Base-by-base conservation (phyloP, 2,888 invertebrate species). In the Cheilosia soror region DNA sequence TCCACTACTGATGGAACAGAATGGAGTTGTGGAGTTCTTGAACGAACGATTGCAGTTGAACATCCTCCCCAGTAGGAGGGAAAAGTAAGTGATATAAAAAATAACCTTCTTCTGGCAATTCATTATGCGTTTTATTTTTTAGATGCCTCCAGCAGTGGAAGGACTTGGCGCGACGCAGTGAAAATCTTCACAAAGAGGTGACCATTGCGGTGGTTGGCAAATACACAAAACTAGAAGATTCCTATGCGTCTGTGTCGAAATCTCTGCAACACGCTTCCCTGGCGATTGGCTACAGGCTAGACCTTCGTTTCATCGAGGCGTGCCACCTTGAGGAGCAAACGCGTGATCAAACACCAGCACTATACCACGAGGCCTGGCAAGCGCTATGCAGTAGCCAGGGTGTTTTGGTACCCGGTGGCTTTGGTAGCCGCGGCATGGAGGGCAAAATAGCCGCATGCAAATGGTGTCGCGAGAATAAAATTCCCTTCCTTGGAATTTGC, bases 351-450 rank as follows among this genome's bases (percentile, higher is more conserved):
- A 94, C 97, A 90, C 97, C 98, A 0, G 96, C 96, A 0, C 93
- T 94, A 33, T 99, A 98, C 90, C 97, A 98, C 89, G 96, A 98
- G 91, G 97, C 98, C 7, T 99, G 99, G 99, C 96, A 97, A 89
- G 94, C 95, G 88, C 93, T 99, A 2, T 98, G 98, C 90, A 95
- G 96, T 89, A 95, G 96, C 93, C 95, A 97, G 91, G 99, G 98
- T 37, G 95, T 99, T 0, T 94, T 99, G 88, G 98, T 99, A 0
- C 99, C 99, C 3, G 99, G 99, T 76, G 99, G 99, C 11, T 99
- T 99, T 92, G 99, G 99, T 0, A 95, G 96, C 88, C 94, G 99
- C 72, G 99, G 99, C 5, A 95, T 98, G 90, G 98, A 98, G 91
- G 99, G 99, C 0, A 99, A 98, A 93, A 97, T 99, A 62, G 95